Evolutionary conservation across 2,888 invertebrate species (phyloP), one percentile per base, ranked within the genome.

Genomic region (Mesochorus sp.): DNA sequence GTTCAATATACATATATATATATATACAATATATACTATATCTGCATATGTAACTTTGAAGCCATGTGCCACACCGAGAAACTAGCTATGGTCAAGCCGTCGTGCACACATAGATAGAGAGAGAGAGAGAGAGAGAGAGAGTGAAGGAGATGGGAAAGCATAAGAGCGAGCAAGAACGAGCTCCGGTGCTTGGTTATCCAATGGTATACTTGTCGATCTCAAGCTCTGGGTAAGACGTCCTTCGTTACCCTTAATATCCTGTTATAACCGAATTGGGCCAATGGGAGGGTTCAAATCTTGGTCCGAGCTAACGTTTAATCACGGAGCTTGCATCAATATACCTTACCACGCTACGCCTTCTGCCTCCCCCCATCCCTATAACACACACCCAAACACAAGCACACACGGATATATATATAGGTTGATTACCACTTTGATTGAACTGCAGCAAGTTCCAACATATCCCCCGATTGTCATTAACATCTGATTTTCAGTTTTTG

Each of bases 231-330:
- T 81, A 82, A 81, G 82, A 81, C 82, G 82, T 80, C 81, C 83
- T 84, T 83, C 85, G 82, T 82, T 84, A 82, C 81, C 82, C 80
- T 83, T 85, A 86, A 86, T 83, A 86, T 84, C 80, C 81, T 80
- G 83, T 86, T 85, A 84, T 84, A 85, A 84, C 79, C 79, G 72
- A 84, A 86, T 85, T 78, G 79, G 67, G 80, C 73, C 59, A 76
- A 79, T 59, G 59, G 61, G 24, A 44, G 57, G 64, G 39, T 61
- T 42, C 34, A 49, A 51, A 53, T 59, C 66, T 64, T 37, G 34
- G 19, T 17, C 66, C 28, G 28, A 51, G 64, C 37, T 12, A 47
- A 51, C 62, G 57, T 51, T 70, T 42, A 42, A 66, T 66, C 49
- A 47, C 10, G 10, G 17, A 34, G 31, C 66, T 55, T 57, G 44